These are phyloP conservation scores for Otus scops DNA, from an alignment of 2,797 vertebrate species.

Conservation along the genomic window DNA sequence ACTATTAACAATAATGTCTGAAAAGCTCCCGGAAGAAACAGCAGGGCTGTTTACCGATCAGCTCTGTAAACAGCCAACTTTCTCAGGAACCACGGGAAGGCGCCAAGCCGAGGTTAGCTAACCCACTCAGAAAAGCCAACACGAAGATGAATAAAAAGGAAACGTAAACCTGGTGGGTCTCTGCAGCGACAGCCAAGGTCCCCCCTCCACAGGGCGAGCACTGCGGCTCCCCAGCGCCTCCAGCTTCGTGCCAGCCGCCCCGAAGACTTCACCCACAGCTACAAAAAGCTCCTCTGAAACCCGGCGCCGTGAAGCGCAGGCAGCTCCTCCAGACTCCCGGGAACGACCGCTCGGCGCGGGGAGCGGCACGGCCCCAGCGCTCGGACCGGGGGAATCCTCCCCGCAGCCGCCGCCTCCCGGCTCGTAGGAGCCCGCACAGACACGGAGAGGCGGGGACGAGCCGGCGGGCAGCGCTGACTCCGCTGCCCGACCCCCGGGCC, in stretches of 20 bases:
- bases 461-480: background rate
- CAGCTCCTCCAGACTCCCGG: background rate
- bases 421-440: background rate
- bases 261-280: background rate
- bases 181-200: background rate
- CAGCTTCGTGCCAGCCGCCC: background rate
- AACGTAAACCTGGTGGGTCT: fast-evolving
- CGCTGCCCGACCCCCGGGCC: background rate
- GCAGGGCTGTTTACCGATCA: background rate
- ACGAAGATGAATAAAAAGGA: background rate
- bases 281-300: background rate
- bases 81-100: background rate
- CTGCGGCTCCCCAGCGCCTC: background rate
- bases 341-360: background rate
- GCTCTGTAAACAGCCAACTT: background rate
- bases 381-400: fast-evolving
- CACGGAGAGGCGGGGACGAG: background rate
- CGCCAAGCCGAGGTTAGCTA: fast-evolving
- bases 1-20: fast-evolving
- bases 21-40: background rate
- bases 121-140: background rate
- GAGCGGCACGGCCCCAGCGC: background rate
- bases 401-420: background rate
- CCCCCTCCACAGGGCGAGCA: fast-evolving
- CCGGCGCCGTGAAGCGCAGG: fast-evolving